Evolutionary conservation across 1,140 invertebrate species (phyloP), one percentile per base, ranked within the genome.

Genomic region (Acyrthosiphon pisum): DNA sequence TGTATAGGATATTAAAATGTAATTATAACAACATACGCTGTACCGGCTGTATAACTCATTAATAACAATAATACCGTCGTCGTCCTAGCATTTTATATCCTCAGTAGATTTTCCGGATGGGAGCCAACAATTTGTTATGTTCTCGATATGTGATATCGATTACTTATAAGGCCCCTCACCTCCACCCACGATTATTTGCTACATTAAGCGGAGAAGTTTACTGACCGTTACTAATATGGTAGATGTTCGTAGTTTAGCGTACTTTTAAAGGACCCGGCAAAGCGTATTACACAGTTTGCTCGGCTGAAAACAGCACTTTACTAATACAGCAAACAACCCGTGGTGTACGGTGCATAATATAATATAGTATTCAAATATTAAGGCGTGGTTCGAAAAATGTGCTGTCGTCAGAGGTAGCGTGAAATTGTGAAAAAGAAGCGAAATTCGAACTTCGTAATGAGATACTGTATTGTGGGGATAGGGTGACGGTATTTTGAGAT

Each of bases 231-330:
- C 22, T 37, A 23, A 37, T 37, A 37, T 23, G 18, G 76, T 20
- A 83, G 20, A 83, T 37, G 22, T 37, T 81, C 6, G 35, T 35
- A 81, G 6, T 37, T 35, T 37, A 83, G 9, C 18, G 53, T 68
- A 68, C 53, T 60, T 60, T 90, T 60, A 60, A 68, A 60, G 20
- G 41, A 68, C 56, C 56, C 56, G 90, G 53, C 37, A 91, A 91
- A 76, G 56, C 37, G 41, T 37, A 91, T 91, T 91, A 46, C 22
- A 68, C 23, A 41, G n/a, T 23, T 23, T 56, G 9, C 8, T n/a
- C 8, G 22, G 41, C 7, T 8, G 41, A 44, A 84, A 44, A 44
- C 20, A 76, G 60, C 60, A 76, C n/a, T 76, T 1, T 18, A 84
- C 23, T 44, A 41, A 41, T 84, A 30, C 2, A 44, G 22, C 9